Percentiles rank a stretch among this genome's conserved stretches.
These are phyloP conservation scores for Ornithoptera priamus DNA, from an alignment of 2,888 invertebrate genomes.

Conservation along the genomic window DNA sequence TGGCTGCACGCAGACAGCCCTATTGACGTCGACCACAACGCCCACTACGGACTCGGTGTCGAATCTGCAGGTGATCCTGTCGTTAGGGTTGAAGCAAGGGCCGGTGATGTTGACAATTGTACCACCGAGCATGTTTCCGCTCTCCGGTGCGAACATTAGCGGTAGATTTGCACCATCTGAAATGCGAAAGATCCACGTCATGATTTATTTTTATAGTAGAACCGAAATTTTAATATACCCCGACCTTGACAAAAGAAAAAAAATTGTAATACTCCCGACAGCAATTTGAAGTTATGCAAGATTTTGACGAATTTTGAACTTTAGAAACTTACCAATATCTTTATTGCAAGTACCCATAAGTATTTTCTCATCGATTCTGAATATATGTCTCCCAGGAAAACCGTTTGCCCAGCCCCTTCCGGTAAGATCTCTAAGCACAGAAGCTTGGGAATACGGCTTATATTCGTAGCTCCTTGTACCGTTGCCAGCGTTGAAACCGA, in stretches of 20 bases:
- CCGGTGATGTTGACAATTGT: conserved; percentile 98
- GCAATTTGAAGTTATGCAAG: no score
- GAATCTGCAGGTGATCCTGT: conserved; percentile 90
- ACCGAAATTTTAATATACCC: no score
- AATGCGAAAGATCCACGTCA: no score
- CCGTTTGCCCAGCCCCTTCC: conserved; percentile 93
- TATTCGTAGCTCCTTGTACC: conserved; percentile 94
- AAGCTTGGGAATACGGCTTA: conserved; percentile 92
- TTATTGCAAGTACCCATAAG: conserved; percentile 95
- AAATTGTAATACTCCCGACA: no score
- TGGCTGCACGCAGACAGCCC: conserved; percentile 95
- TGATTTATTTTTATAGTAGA: no score
- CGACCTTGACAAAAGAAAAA: no score
- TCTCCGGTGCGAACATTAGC: conserved; percentile 94
- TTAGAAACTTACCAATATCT: conserved; percentile 83
- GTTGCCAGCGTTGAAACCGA: conserved; percentile 98
- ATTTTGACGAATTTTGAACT: not conserved
- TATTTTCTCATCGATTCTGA: conserved; percentile 96
- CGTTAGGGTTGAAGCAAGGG: conserved; percentile 90
- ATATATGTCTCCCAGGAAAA: conserved; percentile 94
- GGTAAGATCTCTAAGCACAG: conserved; percentile 90
- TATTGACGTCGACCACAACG: conserved; percentile 87
- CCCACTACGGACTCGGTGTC: conserved; percentile 90
- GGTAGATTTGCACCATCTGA: conserved; percentile 90
- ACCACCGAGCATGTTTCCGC: conserved; percentile 98